Evolutionary conservation across 1,140 invertebrate genomes (phyloP), one percentile per base, ranked within the genome.

Genomic region (Chironomus striatipennis): DNA sequence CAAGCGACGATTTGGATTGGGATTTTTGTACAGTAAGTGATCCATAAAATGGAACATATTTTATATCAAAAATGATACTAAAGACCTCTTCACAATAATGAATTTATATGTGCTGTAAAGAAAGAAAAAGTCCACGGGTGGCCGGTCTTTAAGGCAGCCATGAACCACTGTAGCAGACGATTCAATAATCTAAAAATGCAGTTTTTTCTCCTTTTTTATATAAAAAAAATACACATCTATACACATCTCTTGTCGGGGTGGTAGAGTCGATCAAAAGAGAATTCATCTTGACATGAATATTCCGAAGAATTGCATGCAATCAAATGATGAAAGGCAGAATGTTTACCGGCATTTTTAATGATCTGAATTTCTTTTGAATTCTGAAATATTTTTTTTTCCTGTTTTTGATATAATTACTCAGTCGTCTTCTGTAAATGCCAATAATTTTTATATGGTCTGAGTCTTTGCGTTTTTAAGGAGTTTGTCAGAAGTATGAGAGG

Each of bases 181-280:
- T 34, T 34, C 24, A 34, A 34, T 34, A 34, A 34, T 34, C 24
- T 34, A 34, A 34, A 34, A 34, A 34, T 34, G 24, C 24, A 34
- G 47, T 57, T 57, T 57, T 57, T n/a, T n/a, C n/a, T n/a, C n/a
- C n/a, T n/a, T n/a, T 57, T 47, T 47, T 47, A 47, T 47, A 47
- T 47, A 34, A 34, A 34, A 34, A 34, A 34, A 34, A 34, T 34
- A 34, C 5, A 34, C 24, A 34, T 34, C 24, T 34, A 47, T 47
- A 10, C 12, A 15, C 12, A 15, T 57, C n/a, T 12, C 8, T n/a
- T 57, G 47, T 57, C 47, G 47, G 12, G 47, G 47, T 57, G 47
- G 47, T n/a, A 57, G n/a, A 57, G 12, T 57, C 47, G 12, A 57
- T 57, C 47, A 57, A 57, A 57, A n/a, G 47, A 57, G 9, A n/a